Base-by-base conservation (phyloP, 2,797 vertebrate species). In the Enteromius treurensis region DNA sequence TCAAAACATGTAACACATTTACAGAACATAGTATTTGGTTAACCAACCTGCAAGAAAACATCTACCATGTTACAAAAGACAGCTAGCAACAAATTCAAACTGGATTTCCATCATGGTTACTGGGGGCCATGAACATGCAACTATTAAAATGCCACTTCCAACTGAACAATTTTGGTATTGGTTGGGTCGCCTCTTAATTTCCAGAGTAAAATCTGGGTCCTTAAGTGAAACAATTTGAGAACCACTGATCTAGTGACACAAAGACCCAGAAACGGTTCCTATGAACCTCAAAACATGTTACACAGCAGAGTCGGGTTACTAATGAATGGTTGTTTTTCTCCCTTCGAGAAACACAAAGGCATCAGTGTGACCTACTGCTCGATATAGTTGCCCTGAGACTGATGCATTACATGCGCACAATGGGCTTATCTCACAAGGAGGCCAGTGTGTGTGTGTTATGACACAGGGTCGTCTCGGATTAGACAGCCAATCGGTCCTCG, bases 341-440 rank as follows among this genome's bases (percentile, higher is more conserved):
- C 55, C 51, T 71, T 11, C 5, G 4, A 78, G 53, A 62, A 62
- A 77, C 80, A 87, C 86, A 85, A 80, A 51, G 70, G 69, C 58
- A 47, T 90, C 89, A 87, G 83, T 87, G 82, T 92, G 93, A 93
- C 93, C 93, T 90, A 91, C 84, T 94, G 91, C 91, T 93, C 92
- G 81, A 93, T 88, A 93, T 94, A 90, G 87, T 90, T 87, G 87
- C 88, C 85, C 79, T 77, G 82, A 89, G 86, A 85, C 64, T 90
- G 51, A 86, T 90, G 87, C 91, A 92, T 90, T 91, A 91, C 90
- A 88, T 89, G 90, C 90, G 90, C 93, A 93, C 94, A 92, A 89
- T 92, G 76, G 91, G 93, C 91, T 94, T 93, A 93, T 91, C 85
- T 88, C 92, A 92, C 91, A 94, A 91, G 85, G 89, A 91, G 89